Base-by-base conservation (phyloP, 2,888 invertebrate species). In the Julus scanicus region DNA sequence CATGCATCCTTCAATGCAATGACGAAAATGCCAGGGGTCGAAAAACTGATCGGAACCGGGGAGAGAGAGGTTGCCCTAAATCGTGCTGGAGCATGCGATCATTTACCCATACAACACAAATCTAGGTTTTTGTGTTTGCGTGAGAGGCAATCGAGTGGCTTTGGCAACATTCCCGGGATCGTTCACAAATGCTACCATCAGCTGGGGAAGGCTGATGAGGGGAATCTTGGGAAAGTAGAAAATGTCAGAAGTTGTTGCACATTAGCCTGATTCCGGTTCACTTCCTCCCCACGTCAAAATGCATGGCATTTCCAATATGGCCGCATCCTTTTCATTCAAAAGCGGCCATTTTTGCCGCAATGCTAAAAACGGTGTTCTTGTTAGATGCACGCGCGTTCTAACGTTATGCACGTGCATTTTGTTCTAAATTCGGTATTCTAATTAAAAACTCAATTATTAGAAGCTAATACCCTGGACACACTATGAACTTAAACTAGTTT, bases 31-130 rank as follows among this genome's bases (percentile, higher is more conserved):
- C 63, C 63, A 63, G 63, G 15, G 63, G n/a, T 63, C 63, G 63
- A 63, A 63, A 63, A 63, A 63, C 63, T 63, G 63, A 63, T 63
- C 63, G 63, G n/a, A 63, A n/a, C 63, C 63, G 63, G n/a, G 63
- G 13, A 63, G 63, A 6, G 29, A 29, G 29, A 29, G 29, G 29
- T 63, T 63, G 63, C n/a, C n/a, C 63, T 63, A 63, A 63, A 63
- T 63, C 15, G 63, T 9, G 63, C 63, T 63, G 63, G 63, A 6
- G 63, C 63, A 20, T 63, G 63, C 63, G 9, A 63, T n/a, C 4
- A 20, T 63, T 20, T 63, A 20, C 5, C 20, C 17, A 11, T 11
- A 4, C 57, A 15, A 63, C 29, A 29, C 29, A 29, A 63, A 63
- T 63, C 63, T n/a, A 63, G 63, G 63, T 63, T 63, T 63, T 63